phyloP scores from a whole-genome alignment of 23 tunicate species.

The Oikopleura dioica region DNA sequence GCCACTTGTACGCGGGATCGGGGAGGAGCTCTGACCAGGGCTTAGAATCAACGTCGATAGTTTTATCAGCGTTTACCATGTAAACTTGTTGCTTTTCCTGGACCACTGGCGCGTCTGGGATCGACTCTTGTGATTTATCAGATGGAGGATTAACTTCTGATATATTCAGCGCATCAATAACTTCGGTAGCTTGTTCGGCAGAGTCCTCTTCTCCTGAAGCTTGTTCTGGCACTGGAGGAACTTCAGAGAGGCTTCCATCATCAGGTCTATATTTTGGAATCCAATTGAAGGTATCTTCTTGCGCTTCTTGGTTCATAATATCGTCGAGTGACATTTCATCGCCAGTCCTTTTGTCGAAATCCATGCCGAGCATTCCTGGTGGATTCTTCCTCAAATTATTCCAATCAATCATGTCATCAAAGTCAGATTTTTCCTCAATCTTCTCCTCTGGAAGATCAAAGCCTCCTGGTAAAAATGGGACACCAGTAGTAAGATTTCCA shows the following conservation, averaged over 20 bases:
- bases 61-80: neutral
- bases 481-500: neutral
- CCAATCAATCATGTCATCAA: neutral
- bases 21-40: neutral
- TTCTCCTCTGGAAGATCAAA: neutral
- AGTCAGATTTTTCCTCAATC: neutral
- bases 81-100: neutral
- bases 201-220: no score
- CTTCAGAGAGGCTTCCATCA: neutral
- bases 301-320: neutral
- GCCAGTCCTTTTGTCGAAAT: neutral
- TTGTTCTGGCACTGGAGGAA: neutral
- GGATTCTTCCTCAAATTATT: neutral
- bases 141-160: no score
- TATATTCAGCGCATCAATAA: no score
- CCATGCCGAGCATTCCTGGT: neutral
- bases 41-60: neutral
- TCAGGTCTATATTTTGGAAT: neutral
- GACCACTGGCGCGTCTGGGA: neutral
- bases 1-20: slow-evolving; percentile 23
- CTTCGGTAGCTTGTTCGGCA: no score
- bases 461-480: neutral
- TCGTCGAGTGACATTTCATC: neutral
- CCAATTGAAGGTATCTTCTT: neutral
- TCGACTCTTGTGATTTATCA: no score